Conservation (phyloP, 2,797 vertebrate genomes). For the Muscicapa striata region DNA sequence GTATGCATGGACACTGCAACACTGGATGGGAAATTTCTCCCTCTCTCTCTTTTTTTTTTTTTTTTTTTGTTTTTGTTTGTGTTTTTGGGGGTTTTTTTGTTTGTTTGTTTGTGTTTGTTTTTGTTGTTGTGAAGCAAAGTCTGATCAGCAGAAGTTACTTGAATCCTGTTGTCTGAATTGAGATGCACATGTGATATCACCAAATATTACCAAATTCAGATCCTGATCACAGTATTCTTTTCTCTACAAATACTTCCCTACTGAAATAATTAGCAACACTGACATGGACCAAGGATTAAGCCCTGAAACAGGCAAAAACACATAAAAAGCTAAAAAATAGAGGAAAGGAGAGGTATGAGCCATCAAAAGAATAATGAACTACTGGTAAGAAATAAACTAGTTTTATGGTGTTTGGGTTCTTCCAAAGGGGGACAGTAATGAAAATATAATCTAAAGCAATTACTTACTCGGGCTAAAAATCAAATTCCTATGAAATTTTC, state of each 20-base stretch:
- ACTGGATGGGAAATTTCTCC: neutral
- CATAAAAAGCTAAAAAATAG: neutral
- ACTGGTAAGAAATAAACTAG: conserved; percentile 22
- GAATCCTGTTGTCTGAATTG: neutral
- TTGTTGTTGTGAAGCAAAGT: neutral
- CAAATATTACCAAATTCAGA: neutral
- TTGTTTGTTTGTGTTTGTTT: accelerated
- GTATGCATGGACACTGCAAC: neutral
- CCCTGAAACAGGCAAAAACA: neutral
- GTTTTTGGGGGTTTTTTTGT: too few species aligned
- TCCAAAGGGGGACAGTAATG: neutral
- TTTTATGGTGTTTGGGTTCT: neutral
- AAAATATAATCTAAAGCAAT: conserved; percentile 27
- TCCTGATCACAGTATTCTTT: neutral
- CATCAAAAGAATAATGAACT: conserved; percentile 29
- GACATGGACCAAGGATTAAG: neutral
- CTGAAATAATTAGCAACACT: neutral
- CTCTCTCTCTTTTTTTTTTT: too few species aligned
- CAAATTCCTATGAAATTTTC: neutral
- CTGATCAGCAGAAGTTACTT: neutral
- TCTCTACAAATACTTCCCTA: neutral
- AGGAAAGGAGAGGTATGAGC: neutral
- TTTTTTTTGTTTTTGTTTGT: too few species aligned
- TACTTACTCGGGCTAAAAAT: conserved; percentile 16
- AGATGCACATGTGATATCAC: neutral